Base-by-base conservation (phyloP, 2,888 invertebrate genomes). In the Amiota mariae region DNA sequence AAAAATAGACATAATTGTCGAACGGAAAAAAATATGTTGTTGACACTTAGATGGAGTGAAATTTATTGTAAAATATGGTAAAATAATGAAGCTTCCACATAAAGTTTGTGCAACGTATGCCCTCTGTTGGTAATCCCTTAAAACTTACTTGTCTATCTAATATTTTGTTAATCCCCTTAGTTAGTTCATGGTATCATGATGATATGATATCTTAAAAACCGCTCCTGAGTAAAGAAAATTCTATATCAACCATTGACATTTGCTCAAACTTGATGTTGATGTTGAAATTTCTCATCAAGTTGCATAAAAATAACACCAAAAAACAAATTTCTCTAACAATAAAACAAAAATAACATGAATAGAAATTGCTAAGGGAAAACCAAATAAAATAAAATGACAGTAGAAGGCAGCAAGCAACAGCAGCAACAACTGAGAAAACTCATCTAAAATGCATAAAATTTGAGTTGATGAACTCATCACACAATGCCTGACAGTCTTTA, bases 381-480 rank as follows among this genome's bases (percentile, higher is more conserved):
- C 24, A 13, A 56, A 68, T 11, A 64, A 66, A 67, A 47, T 63
- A 20, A 57, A 72, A 57, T 13, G 74, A 72, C 64, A 54, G 10
- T 8, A 12, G 18, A 79, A 49, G 20, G 47, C 51, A 64, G 9
- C 63, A 36, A 6, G n/a, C 36, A 36, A 24, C 15, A 59, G 18
- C 11, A 20, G 12, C 80, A 80, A 78, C 85, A 85, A 85, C 85
- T 85, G 78, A 85, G 75, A 80, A 81, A 87, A 87, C 83, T 85
- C 85, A 80, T 82, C 80, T 85, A 87, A 88, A 87, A 82, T 87
- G 87, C 88, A 87, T 88, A 86, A 85, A 87, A 87, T 87, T 88
- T 87, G 85, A 87, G 86, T 87, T 86, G 86, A 87, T 88, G 85
- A 87, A 85, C 85, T 81, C 79, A 72, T 73, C 66, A 49, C 59